phyloP scores from a whole-genome alignment of 2,888 invertebrate species.

The Hipparchia semele region DNA sequence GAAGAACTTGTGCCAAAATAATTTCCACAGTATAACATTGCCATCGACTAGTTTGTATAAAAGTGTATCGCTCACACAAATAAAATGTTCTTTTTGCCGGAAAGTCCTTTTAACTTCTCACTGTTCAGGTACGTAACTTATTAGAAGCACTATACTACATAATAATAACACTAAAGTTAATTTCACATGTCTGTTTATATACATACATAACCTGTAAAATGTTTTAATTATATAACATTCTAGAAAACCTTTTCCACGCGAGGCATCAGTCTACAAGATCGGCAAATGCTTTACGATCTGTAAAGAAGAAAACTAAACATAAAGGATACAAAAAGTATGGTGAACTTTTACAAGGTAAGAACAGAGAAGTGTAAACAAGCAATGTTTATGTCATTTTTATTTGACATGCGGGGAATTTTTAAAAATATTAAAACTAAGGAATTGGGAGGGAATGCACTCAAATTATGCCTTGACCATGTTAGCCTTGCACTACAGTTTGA shows the following conservation, averaged over 20 bases:
- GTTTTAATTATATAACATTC: constrained; percentile 69
- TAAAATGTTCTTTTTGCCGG: constrained; percentile 76
- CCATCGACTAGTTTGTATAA: constrained; percentile 54
- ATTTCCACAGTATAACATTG: constrained; percentile 60
- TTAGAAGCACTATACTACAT: background rate
- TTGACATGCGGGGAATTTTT: too few relatives aligned
- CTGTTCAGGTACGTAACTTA: constrained; percentile 57
- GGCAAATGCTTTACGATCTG: constrained; percentile 61
- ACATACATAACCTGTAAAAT: constrained; percentile 54
- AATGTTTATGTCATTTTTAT: background rate
- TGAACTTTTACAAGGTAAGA: constrained; percentile 86
- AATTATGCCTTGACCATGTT: too few relatives aligned
- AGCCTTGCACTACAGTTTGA: too few relatives aligned
- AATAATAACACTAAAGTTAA: background rate
- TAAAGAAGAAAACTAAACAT: constrained; percentile 72
- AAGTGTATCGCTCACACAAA: constrained; percentile 53
- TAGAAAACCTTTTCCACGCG: constrained; percentile 59
- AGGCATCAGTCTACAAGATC: constrained; percentile 75
- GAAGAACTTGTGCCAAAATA: constrained; percentile 68
- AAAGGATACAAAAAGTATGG: constrained; percentile 83
- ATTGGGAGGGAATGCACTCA: too few relatives aligned
- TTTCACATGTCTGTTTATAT: constrained; percentile 21
- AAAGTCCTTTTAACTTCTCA: constrained; percentile 63
- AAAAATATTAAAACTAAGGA: too few relatives aligned
- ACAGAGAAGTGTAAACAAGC: background rate